These are phyloP conservation scores for Theristus sp. DNA, from an alignment of 2,888 invertebrate species.

Conservation along the genomic window DNA sequence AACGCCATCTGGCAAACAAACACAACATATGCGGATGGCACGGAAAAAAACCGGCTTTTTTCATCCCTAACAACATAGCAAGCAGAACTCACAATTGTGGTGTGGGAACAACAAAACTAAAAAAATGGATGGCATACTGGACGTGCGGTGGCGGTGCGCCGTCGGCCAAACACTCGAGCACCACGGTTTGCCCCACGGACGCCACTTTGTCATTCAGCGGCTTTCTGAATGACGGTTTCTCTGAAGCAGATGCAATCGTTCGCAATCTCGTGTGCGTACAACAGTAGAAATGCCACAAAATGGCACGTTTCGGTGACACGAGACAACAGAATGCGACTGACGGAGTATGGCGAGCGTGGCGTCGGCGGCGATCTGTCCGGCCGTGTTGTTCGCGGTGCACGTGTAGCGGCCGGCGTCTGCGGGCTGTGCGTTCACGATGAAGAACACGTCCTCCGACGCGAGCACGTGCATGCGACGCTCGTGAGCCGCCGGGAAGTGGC, in stretches of 20 bases:
- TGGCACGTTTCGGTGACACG: no score
- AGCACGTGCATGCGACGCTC: conserved; percentile 80
- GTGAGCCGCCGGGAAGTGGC: conserved; percentile 68
- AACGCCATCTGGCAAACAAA: conserved; percentile 2
- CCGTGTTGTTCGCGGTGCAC: conserved; percentile 73
- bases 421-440: conserved; percentile 72
- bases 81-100: no score
- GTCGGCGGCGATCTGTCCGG: conserved; percentile 66
- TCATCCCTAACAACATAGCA: no score
- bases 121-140: background rate
- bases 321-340: conserved; percentile 17
- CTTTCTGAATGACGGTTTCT: conserved; percentile 65
- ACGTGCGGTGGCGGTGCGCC: conserved; percentile 57
- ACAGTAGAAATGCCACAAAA: no score
- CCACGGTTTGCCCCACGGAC: conserved; percentile 58
- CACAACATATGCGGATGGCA: no score
- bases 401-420: conserved; percentile 78
- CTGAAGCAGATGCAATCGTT: conserved; percentile 34
- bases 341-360: conserved; percentile 57
- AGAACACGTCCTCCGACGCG: conserved; percentile 71
- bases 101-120: background rate
- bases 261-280: no score
- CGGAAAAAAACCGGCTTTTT: no score
- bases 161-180: conserved; percentile 65
- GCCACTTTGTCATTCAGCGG: conserved; percentile 68